These are phyloP conservation scores for Rhegmatorhina hoffmannsi DNA, from an alignment of 2,113 vertebrate genomes.

Conservation along the genomic window DNA sequence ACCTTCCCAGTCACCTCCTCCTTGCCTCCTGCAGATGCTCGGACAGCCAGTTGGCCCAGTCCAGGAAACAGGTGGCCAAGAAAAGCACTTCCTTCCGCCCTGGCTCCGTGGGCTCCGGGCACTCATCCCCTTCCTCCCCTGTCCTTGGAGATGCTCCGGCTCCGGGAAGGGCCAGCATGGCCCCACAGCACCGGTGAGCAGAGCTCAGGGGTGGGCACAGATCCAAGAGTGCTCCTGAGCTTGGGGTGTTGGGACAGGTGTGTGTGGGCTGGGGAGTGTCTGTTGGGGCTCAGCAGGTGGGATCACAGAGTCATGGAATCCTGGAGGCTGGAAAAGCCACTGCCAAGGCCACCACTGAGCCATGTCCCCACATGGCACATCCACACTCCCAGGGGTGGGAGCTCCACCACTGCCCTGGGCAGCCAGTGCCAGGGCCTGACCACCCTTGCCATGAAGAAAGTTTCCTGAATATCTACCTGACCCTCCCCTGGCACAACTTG, in stretches of 20 bases:
- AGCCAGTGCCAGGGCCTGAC: neutral
- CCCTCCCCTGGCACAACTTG: neutral
- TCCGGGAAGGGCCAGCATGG: neutral
- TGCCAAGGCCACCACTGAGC: neutral
- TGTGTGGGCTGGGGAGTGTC: neutral
- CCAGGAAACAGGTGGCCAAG: slow-evolving; percentile 93
- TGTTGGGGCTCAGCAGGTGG: neutral
- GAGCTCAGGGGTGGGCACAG: fast-evolving
- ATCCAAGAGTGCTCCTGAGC: fast-evolving
- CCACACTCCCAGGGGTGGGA: fast-evolving
- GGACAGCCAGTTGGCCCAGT: slow-evolving; percentile 76
- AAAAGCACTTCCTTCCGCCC: slow-evolving; percentile 91
- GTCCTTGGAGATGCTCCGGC: slow-evolving; percentile 38
- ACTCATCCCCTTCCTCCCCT: slow-evolving; percentile 63
- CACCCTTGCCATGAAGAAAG: neutral
- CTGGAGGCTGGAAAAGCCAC: neutral
- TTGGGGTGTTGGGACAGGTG: fast-evolving
- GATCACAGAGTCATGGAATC: fast-evolving
- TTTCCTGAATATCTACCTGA: neutral
- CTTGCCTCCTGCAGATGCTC: slow-evolving; percentile 66
- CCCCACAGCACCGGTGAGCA: slow-evolving; percentile 64
- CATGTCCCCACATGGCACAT: neutral
- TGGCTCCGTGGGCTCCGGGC: slow-evolving; percentile 75
- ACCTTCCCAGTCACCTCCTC: neutral
- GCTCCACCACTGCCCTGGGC: neutral